These are phyloP conservation scores for Synaphobranchus kaupii DNA, from an alignment of 2,797 vertebrate genomes.

Conservation along the genomic window DNA sequence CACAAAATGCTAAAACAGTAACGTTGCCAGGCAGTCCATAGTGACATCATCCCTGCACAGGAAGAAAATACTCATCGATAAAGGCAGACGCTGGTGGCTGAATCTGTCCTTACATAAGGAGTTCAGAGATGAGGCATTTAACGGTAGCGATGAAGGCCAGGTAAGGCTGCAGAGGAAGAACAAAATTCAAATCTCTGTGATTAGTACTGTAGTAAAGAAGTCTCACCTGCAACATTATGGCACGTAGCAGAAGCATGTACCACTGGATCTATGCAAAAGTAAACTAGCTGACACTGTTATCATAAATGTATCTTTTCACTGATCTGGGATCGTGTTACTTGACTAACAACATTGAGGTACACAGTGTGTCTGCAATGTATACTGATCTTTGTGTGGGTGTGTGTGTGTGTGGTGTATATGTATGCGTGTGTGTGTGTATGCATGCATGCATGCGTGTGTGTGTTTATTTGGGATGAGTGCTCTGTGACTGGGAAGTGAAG, in stretches of 20 bases:
- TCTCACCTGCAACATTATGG: neutral
- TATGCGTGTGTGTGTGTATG: neutral
- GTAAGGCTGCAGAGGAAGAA: slow-evolving; percentile 79
- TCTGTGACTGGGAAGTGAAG: neutral
- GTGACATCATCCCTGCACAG: neutral
- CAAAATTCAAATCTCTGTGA: slow-evolving; percentile 23
- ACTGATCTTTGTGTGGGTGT: no score
- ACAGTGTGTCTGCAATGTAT: neutral
- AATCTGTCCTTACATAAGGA: slow-evolving; percentile 87
- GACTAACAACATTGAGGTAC: neutral
- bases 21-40: neutral
- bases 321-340: neutral
- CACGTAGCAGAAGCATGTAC: neutral
- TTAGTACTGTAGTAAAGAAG: neutral
- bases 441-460: neutral
- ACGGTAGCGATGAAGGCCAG: slow-evolving; percentile 82
- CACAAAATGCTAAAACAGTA: neutral
- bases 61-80: neutral
- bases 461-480: neutral
- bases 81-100: slow-evolving; percentile 16
- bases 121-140: slow-evolving; percentile 96
- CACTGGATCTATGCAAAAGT: neutral
- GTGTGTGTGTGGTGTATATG: neutral
- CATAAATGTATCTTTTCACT: neutral
- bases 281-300: neutral